Conservation (phyloP, 2,113 vertebrate genomes). For the Ceratotherium simum region DNA sequence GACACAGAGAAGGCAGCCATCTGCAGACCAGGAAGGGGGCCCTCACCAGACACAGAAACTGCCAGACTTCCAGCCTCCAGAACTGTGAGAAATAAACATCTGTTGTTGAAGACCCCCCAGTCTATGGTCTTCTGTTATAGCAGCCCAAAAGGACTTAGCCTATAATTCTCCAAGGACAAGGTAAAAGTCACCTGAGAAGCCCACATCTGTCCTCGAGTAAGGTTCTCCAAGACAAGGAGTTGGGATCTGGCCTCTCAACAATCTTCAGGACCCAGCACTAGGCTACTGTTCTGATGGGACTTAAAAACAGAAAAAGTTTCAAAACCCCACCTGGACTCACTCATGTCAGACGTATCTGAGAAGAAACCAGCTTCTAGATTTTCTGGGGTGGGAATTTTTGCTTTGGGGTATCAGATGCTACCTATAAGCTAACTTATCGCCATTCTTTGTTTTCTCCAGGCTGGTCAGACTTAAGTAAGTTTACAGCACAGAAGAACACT, state of each 20-base stretch:
- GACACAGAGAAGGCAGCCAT: neutral
- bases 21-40: neutral
- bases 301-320: neutral
- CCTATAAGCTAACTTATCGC: neutral
- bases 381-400: neutral
- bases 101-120: neutral
- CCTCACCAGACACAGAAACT: neutral
- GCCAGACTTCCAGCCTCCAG: too few relatives aligned
- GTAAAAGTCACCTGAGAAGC: neutral
- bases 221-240: neutral
- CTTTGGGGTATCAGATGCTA: too few relatives aligned
- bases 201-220: neutral
- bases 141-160: too few relatives aligned
- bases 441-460: neutral
- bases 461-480: neutral
- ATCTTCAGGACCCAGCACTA: neutral
- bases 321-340: neutral
- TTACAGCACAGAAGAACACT: neutral
- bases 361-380: neutral
- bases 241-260: rapidly evolving
- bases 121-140: neutral
- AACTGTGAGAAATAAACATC: too few relatives aligned
- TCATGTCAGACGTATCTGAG: rapidly evolving
- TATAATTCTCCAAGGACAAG: neutral
- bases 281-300: neutral